Evolutionary conservation across 2,797 vertebrate genomes (phyloP).

Genomic region (Leptatherina wallacei): DNA sequence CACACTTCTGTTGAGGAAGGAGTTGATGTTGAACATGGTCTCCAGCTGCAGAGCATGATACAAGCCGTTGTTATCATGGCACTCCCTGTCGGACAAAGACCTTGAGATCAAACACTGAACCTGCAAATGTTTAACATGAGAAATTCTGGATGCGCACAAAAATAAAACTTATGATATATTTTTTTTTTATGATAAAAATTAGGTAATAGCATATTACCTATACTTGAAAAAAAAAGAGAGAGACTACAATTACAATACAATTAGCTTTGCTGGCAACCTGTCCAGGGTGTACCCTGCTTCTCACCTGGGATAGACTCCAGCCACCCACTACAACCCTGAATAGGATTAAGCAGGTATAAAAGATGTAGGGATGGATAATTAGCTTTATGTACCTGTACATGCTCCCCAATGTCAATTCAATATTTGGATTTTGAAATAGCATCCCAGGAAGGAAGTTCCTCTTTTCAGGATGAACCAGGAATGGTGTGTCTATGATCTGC

Average conservation of each 20-base stretch:
- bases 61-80: slow-evolving; percentile 91
- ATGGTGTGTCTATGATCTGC: slow-evolving; percentile 94
- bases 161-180: too few relatives aligned
- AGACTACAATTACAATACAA: too few relatives aligned
- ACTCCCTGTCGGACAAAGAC: slow-evolving; percentile 81
- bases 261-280: neutral
- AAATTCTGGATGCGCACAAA: neutral
- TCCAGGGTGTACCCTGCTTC: neutral
- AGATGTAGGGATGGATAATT: neutral
- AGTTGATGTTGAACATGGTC: slow-evolving; percentile 88
- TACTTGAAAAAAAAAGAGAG: neutral
- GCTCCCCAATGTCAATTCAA: slow-evolving; percentile 91
- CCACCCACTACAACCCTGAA: too few relatives aligned
- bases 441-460: slow-evolving; percentile 91
- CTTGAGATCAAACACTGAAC: neutral
- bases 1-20: slow-evolving; percentile 86
- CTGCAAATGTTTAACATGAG: neutral
- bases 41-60: slow-evolving; percentile 92
- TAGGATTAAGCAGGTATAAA: neutral
- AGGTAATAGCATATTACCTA: neutral
- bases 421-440: slow-evolving; percentile 88
- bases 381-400: slow-evolving; percentile 90
- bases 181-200: too few relatives aligned
- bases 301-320: too few relatives aligned
- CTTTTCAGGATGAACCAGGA: slow-evolving; percentile 88